These are phyloP conservation scores for Dufourea novaeangliae DNA, from an alignment of 1,140 invertebrate genomes.

Conservation along the genomic window DNA sequence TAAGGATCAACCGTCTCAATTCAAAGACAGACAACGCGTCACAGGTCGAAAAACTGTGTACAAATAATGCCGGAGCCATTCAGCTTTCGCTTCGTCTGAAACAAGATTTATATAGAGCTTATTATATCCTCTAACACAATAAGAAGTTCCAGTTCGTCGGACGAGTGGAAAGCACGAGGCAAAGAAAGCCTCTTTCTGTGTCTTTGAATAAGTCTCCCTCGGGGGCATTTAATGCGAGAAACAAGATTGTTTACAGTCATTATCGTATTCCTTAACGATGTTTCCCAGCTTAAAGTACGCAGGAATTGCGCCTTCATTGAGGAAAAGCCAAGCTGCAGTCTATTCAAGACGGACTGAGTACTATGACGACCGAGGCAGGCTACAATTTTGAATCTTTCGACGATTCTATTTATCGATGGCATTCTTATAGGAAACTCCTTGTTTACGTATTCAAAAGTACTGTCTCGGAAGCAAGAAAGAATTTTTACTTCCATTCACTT, in stretches of 20 bases:
- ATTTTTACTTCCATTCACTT: too few species aligned
- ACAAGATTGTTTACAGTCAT: constrained; percentile 29
- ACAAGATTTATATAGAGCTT: constrained; percentile 24
- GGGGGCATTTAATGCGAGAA: constrained; percentile 10
- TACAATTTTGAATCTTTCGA: not conserved
- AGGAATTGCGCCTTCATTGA: too few species aligned
- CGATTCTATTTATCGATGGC: not conserved
- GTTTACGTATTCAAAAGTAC: too few species aligned
- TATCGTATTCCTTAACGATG: not conserved
- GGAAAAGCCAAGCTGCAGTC: not conserved
- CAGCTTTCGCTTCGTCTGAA: not conserved
- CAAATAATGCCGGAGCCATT: constrained; percentile 3
- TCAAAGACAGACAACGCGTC: not conserved
- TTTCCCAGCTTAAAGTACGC: not conserved
- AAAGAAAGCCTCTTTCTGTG: not conserved
- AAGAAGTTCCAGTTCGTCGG: not conserved
- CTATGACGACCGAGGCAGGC: not conserved
- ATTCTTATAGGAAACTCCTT: too few species aligned
- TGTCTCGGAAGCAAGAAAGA: too few species aligned
- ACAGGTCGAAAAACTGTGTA: not conserved
- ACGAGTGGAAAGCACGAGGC: not conserved
- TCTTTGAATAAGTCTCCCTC: not conserved
- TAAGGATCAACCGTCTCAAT: not conserved
- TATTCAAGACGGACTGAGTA: not conserved
- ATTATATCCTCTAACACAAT: constrained; percentile 20